Conservation (phyloP, 2,888 invertebrate genomes). For the Melieria crassipennis region DNA sequence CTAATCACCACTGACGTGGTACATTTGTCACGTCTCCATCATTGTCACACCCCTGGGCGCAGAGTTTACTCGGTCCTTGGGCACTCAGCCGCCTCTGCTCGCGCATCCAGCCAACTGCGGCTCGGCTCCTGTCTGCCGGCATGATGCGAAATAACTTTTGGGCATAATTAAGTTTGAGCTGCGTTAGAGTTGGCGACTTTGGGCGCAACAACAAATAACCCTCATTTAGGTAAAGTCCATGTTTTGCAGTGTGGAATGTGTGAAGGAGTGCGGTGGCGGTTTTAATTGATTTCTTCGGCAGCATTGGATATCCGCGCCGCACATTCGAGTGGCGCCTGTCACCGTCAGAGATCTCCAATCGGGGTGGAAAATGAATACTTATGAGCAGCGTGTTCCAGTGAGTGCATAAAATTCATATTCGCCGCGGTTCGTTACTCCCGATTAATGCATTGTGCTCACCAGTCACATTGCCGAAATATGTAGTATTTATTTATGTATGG, state of each 20-base stretch:
- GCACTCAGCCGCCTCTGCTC: background rate
- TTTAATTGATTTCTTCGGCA: no score
- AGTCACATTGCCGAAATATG: background rate
- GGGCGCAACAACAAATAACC: no score
- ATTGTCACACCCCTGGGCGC: conserved; percentile 24
- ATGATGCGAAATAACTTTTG: conserved; percentile 32
- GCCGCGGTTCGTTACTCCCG: background rate
- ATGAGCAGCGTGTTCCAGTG: no score
- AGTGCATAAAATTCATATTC: no score
- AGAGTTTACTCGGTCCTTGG: background rate
- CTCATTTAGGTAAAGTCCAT: no score
- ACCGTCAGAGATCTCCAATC: no score
- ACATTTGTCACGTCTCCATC: conserved; percentile 35
- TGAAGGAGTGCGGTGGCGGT: no score
- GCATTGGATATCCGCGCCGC: no score
- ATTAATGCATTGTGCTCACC: background rate
- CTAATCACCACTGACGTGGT: conserved; percentile 50
- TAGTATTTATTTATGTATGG: background rate
- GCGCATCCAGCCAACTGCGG: no score
- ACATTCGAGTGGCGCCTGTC: no score
- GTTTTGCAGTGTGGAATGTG: no score
- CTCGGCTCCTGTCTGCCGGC: background rate
- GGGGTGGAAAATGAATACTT: no score
- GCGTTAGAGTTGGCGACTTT: background rate
- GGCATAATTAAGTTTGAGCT: conserved; percentile 38